Conservation (phyloP, 2,113 vertebrate species). For the Neolamprologus longior region DNA sequence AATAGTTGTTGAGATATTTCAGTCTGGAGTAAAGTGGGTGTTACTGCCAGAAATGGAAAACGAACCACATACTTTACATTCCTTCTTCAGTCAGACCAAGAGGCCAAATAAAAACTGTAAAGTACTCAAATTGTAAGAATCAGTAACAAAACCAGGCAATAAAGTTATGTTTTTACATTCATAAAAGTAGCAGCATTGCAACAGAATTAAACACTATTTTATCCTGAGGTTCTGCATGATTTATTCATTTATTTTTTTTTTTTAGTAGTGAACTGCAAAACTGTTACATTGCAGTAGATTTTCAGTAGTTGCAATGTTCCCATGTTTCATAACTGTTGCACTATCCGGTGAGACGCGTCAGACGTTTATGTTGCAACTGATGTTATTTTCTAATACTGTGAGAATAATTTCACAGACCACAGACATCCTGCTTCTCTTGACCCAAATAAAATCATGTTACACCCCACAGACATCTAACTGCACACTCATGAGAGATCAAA, state of each 20-base stretch:
- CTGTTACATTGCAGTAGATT: neutral
- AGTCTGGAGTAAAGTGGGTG: neutral
- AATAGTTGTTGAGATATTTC: neutral
- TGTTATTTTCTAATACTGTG: neutral
- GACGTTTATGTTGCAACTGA: neutral
- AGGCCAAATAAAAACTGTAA: neutral
- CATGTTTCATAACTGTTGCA: neutral
- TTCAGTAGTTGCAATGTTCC: rapidly evolving
- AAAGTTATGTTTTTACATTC: neutral
- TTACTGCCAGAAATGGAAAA: neutral
- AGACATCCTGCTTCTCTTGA: neutral
- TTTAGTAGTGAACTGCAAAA: neutral
- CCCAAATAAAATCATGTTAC: neutral
- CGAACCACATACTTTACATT: neutral
- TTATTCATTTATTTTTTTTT: neutral
- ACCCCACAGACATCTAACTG: neutral
- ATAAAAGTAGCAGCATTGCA: neutral
- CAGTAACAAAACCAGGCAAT: neutral
- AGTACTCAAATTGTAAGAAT: neutral
- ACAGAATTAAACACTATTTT: neutral
- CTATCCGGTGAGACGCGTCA: neutral
- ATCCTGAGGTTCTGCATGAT: neutral
- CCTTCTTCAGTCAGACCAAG: neutral
- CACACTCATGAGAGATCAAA: neutral
- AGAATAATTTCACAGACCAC: neutral